A percentile compares a stretch with the other conserved stretches of the same genome.
These are phyloP conservation scores for Notodromas monacha DNA, from an alignment of 2,888 invertebrate genomes.

Conservation along the genomic window DNA sequence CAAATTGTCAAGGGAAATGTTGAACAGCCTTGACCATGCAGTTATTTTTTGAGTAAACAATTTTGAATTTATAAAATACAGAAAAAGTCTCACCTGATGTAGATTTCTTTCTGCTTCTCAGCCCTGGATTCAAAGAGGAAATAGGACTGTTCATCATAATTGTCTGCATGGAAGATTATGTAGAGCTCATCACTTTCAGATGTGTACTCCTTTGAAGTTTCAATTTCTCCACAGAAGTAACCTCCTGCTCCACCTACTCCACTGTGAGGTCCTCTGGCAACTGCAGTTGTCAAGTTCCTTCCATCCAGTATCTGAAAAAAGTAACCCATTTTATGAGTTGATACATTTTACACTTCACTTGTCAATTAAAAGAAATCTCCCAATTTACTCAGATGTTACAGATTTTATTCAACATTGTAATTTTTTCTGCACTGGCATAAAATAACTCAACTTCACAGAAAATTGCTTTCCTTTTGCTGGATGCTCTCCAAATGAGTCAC, in stretches of 20 bases:
- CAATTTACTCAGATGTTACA: too few relatives aligned
- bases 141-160: slow-evolving; percentile 68
- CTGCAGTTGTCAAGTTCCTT: slow-evolving; percentile 61
- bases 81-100: neutral
- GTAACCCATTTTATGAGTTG: slow-evolving; percentile 10
- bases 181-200: slow-evolving; percentile 75
- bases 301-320: slow-evolving; percentile 48
- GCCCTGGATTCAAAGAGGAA: slow-evolving; percentile 55
- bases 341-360: too few relatives aligned
- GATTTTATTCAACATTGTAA: too few relatives aligned
- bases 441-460: too few relatives aligned
- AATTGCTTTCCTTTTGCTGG: too few relatives aligned
- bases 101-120: slow-evolving; percentile 62
- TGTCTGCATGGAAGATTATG: slow-evolving; percentile 61
- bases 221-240: slow-evolving; percentile 67
- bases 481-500: too few relatives aligned
- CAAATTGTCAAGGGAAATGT: too few relatives aligned
- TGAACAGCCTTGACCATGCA: too few relatives aligned
- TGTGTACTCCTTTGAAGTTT: slow-evolving; percentile 72
- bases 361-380: too few relatives aligned
- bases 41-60: slow-evolving; percentile 1
- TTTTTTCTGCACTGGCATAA: too few relatives aligned
- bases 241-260: slow-evolving; percentile 23
- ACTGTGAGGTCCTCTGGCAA: slow-evolving; percentile 29
- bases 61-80: neutral